Evolutionary conservation across 2,113 vertebrate genomes (phyloP).

Genomic region (Lophura nycthemera): DNA sequence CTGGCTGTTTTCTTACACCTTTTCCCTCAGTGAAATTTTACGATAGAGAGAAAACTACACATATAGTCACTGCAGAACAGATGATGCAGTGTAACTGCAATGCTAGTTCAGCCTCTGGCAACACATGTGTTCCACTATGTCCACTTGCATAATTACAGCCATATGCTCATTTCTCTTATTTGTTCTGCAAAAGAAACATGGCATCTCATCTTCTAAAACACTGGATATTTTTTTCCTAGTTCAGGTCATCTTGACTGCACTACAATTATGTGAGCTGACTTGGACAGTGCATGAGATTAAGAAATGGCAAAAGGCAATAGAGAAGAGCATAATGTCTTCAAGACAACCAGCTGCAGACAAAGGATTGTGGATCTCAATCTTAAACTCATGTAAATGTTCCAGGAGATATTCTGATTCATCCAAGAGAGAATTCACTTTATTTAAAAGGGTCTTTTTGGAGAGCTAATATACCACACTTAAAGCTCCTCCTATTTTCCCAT

Average conservation of each 20-base stretch:
- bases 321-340: fast-evolving
- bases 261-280: neutral
- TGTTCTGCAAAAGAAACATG: neutral
- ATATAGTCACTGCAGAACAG: neutral
- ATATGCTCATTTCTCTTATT: neutral
- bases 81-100: neutral
- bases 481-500: neutral
- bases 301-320: neutral
- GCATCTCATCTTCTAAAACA: neutral
- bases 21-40: neutral
- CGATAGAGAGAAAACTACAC: neutral
- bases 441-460: neutral
- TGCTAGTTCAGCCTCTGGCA: neutral
- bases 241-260: neutral
- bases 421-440: neutral
- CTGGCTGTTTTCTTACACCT: neutral
- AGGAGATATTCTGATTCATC: neutral
- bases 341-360: neutral
- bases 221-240: neutral
- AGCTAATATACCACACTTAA: neutral
- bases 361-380: neutral
- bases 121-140: neutral
- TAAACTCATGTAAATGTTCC: neutral
- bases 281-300: neutral
- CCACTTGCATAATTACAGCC: neutral